These are phyloP conservation scores for Echiichthys vipera DNA, from an alignment of 2,797 vertebrate species.

Conservation along the genomic window DNA sequence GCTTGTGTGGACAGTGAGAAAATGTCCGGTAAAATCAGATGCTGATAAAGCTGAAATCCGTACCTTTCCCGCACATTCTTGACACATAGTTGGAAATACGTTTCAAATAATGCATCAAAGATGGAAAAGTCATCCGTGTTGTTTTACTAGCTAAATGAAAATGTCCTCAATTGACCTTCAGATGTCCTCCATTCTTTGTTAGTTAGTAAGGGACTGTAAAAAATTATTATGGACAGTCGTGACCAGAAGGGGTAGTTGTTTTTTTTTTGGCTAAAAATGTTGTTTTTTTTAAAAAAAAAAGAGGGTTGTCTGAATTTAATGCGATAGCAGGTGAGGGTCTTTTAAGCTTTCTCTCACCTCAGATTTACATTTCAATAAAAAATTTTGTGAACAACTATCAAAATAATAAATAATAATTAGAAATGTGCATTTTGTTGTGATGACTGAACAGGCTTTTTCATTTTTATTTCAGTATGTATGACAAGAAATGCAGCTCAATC, in stretches of 20 bases:
- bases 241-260: background rate
- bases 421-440: background rate
- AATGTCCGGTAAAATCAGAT: background rate
- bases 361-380: background rate
- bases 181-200: background rate
- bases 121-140: background rate
- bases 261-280: background rate
- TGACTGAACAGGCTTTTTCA: background rate
- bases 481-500: background rate
- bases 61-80: background rate
- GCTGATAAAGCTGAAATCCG: conserved; percentile 17
- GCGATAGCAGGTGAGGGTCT: background rate
- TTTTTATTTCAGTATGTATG: background rate
- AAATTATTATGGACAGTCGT: too few species aligned
- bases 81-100: too few species aligned
- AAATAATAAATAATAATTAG: background rate
- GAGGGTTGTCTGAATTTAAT: background rate
- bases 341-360: background rate
- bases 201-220: background rate
- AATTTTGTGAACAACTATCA: too few species aligned
- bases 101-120: background rate
- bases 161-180: background rate
- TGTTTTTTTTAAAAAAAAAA: background rate
- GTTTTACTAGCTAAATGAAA: background rate
- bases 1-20: background rate